phyloP scores from a whole-genome alignment of 2,888 invertebrate species.

The Heliothis peltigera region DNA sequence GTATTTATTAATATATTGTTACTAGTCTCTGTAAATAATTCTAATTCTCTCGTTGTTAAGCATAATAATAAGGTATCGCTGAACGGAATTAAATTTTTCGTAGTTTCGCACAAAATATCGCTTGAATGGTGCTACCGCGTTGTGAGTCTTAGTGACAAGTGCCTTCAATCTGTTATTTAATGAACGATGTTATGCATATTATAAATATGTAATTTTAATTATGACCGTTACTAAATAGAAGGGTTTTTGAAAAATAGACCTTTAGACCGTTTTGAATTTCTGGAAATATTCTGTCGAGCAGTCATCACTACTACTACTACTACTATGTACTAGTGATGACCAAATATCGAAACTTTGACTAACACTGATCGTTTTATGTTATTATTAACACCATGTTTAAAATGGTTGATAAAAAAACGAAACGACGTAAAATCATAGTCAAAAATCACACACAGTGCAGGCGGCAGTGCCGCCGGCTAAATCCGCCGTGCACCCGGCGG shows the following conservation, averaged over 20 bases:
- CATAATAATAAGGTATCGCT: slow-evolving; percentile 53
- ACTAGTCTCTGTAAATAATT: slow-evolving; percentile 71
- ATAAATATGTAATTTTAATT: slow-evolving; percentile 27
- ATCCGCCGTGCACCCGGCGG: too few species aligned
- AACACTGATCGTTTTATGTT: background rate
- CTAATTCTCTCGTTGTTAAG: slow-evolving; percentile 50
- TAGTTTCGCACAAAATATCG: slow-evolving; percentile 58
- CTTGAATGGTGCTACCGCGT: slow-evolving; percentile 66
- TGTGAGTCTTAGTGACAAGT: slow-evolving; percentile 64
- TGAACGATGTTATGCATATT: slow-evolving; percentile 47
- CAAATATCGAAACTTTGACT: slow-evolving; percentile 4
- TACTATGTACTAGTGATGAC: background rate
- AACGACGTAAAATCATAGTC: too few species aligned
- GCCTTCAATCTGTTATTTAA: slow-evolving; percentile 57
- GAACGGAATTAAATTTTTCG: slow-evolving; percentile 38
- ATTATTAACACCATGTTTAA: background rate
- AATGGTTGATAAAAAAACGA: too few species aligned
- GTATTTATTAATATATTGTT: slow-evolving; percentile 66
- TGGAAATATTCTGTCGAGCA: background rate
- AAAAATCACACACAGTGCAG: too few species aligned
- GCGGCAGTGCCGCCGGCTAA: too few species aligned
- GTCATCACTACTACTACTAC: background rate
- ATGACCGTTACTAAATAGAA: slow-evolving; percentile 6
- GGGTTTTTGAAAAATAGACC: background rate
- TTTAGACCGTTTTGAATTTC: background rate